Percentiles rank a stretch among this genome's conserved stretches.
Conservation (phyloP, 2,797 vertebrate genomes). For the Ataeniobius toweri region DNA sequence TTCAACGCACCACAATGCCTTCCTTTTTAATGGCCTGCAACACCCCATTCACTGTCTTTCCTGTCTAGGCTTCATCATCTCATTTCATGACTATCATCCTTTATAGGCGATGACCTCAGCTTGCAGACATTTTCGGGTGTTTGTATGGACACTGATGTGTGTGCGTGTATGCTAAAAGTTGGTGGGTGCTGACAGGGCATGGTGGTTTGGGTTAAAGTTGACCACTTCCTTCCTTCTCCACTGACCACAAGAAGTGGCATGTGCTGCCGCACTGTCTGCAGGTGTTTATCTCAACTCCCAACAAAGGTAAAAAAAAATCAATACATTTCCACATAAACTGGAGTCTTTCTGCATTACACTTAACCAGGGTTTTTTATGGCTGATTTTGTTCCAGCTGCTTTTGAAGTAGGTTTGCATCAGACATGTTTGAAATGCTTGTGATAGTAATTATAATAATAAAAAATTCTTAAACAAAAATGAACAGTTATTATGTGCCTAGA, state of each 20-base stretch:
- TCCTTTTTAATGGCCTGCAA: conserved; percentile 61
- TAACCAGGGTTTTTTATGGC: neutral
- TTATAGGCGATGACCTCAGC: conserved; percentile 52
- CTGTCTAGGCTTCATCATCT: conserved; percentile 43
- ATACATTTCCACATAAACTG: neutral
- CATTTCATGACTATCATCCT: conserved; percentile 43
- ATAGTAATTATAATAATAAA: neutral
- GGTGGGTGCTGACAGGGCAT: conserved; percentile 49
- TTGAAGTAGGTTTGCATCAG: neutral
- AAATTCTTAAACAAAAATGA: neutral
- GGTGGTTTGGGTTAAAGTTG: conserved; percentile 27
- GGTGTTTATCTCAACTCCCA: conserved; percentile 24
- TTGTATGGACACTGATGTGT: neutral
- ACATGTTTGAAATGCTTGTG: neutral
- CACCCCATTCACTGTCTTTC: conserved; percentile 56
- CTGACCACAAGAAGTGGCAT: conserved; percentile 63
- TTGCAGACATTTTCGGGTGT: conserved; percentile 6
- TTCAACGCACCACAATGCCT: conserved; percentile 59
- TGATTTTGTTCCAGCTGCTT: neutral
- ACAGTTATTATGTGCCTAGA: neutral
- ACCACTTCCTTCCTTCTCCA: conserved; percentile 57
- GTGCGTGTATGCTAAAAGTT: conserved; percentile 18
- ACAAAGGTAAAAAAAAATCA: neutral
- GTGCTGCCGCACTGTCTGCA: conserved; percentile 5
- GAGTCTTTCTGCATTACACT: neutral